Conservation (phyloP, 2,888 invertebrate genomes). For the Callosobruchus maculatus region DNA sequence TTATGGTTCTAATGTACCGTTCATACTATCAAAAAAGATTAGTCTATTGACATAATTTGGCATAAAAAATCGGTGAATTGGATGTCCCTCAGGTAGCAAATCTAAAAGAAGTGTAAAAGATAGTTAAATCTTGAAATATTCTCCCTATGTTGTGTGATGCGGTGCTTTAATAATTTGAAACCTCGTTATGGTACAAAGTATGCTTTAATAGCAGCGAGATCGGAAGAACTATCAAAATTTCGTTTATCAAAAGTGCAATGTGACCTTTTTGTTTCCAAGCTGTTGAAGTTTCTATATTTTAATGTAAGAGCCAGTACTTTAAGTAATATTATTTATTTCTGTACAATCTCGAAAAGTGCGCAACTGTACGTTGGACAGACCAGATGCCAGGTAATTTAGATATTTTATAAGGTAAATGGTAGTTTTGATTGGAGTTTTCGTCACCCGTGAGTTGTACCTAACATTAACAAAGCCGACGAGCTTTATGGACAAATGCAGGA, state of each 20-base stretch:
- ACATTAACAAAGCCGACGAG: too few relatives aligned
- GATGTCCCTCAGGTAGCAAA: too few relatives aligned
- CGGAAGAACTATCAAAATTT: constrained; percentile 15
- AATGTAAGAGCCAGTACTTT: constrained; percentile 51
- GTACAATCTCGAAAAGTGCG: neutral
- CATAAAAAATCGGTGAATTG: too few relatives aligned
- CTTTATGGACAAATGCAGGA: too few relatives aligned
- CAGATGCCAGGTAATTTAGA: neutral
- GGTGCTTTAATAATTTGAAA: neutral
- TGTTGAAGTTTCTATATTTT: constrained; percentile 52
- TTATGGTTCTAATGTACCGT: too few relatives aligned
- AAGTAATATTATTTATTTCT: constrained; percentile 47
- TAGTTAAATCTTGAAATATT: too few relatives aligned
- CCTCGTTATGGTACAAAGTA: constrained; percentile 28
- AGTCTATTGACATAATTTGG: too few relatives aligned
- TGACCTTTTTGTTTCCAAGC: constrained; percentile 45
- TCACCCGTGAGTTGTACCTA: too few relatives aligned
- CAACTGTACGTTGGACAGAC: neutral
- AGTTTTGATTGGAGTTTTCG: neutral
- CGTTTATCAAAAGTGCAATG: constrained; percentile 37
- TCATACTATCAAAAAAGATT: too few relatives aligned
- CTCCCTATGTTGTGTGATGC: neutral
- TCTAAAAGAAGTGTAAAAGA: too few relatives aligned
- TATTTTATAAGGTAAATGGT: neutral
- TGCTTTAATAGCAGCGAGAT: constrained; percentile 23